These are phyloP conservation scores for Jaculus jaculus DNA, from an alignment of 2,113 vertebrate species.

Conservation along the genomic window DNA sequence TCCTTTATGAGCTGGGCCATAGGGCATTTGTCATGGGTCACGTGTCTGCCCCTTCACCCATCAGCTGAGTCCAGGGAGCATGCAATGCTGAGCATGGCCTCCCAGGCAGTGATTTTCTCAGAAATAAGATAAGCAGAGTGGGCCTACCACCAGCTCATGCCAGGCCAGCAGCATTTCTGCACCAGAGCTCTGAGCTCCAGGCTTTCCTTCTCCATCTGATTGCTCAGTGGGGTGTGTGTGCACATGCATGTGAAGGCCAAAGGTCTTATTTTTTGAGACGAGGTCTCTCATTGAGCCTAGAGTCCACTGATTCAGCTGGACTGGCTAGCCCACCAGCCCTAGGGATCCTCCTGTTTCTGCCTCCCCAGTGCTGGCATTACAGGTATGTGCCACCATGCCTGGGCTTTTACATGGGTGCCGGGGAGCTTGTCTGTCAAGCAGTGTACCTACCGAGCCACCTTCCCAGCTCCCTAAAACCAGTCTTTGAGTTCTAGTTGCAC, in stretches of 20 bases:
- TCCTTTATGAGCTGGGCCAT: conserved; percentile 17
- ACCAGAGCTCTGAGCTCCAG: not conserved
- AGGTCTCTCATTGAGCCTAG: too few relatives aligned
- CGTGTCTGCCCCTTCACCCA: not conserved
- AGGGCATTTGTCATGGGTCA: conserved; percentile 12
- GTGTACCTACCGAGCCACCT: not conserved
- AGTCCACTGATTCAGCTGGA: too few relatives aligned
- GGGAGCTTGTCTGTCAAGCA: too few relatives aligned
- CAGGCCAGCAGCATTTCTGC: not conserved
- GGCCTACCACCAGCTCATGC: not conserved
- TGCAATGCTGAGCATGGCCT: not conserved
- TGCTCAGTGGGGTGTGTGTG: rapidly evolving
- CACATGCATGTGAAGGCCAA: too few relatives aligned
- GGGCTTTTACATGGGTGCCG: too few relatives aligned
- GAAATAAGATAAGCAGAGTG: not conserved
- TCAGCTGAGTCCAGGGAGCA: not conserved
- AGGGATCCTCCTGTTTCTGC: too few relatives aligned
- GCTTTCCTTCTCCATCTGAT: not conserved
- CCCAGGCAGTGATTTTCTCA: not conserved
- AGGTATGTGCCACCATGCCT: too few relatives aligned
- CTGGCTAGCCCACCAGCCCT: too few relatives aligned
- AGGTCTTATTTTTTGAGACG: too few relatives aligned
- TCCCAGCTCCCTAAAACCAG: not conserved
- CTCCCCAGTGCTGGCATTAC: too few relatives aligned
- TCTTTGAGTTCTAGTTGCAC: not conserved